phyloP scores from a whole-genome alignment of 2,888 invertebrate species.

The Ashinkailepas kermadecensis region DNA sequence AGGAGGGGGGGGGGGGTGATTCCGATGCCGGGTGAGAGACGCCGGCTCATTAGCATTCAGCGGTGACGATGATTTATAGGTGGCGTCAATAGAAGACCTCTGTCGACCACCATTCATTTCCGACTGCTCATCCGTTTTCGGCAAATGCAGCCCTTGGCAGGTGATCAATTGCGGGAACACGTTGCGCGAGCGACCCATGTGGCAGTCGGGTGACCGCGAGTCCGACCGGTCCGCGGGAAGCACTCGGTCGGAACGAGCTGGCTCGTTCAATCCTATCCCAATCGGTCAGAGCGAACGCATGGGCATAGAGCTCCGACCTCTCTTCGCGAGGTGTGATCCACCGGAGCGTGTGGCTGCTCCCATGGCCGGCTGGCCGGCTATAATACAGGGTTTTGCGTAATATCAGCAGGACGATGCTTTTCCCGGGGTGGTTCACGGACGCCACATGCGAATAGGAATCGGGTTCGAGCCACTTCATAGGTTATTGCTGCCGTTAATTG shows the following conservation, averaged over 20 bases:
- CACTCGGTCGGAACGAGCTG: not conserved
- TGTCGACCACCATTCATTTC: slow-evolving; percentile 5
- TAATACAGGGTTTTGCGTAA: not conserved
- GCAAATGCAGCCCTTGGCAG: not conserved
- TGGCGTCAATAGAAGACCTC: not conserved
- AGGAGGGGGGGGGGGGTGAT: no score
- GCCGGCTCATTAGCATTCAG: no score
- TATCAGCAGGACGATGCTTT: not conserved
- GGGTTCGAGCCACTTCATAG: no score
- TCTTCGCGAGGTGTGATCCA: not conserved
- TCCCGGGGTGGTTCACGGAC: not conserved
- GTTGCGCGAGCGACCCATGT: not conserved
- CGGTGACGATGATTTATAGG: no score
- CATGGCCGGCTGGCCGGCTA: not conserved
- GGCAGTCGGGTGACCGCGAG: not conserved
- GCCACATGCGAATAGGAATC: not conserved
- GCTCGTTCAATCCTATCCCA: no score
- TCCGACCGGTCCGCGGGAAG: not conserved
- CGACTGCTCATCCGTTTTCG: not conserved
- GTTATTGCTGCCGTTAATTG: no score
- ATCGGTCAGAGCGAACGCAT: no score
- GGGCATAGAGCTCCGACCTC: no score
- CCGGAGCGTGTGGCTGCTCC: not conserved
- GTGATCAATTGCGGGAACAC: not conserved
- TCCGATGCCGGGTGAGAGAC: no score